Base-by-base conservation (phyloP, 1,140 invertebrate species). In the Lethocerus indicus region DNA sequence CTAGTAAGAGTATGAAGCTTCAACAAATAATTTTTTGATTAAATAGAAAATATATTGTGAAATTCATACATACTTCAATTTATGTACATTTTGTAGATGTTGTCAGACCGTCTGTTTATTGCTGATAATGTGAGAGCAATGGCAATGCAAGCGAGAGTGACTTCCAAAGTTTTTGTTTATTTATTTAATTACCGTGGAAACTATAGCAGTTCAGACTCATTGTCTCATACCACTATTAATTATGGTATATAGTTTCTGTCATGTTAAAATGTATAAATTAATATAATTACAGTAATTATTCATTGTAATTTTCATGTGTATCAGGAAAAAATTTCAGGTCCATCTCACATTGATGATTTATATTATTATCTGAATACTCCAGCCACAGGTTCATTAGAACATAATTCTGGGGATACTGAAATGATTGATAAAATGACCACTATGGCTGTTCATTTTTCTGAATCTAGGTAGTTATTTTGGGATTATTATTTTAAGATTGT, bases 331-430 rank as follows among this genome's bases (percentile, higher is more conserved):
- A 1, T 49, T 49, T 1, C 16, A 49, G 47, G 47, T 5, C 21
- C 29, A 1, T 49, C 47, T 16, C 47, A 49, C 25, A 41, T 49
- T 27, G 47, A 49, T 21, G 47, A 49, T 41, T n/a, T 25, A n/a
- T 49, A 40, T 21, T 49, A 49, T 23, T 12, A 41, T 3, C 18
- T 49, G 23, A 49, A 49, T n/a, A 16, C 26, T 13, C 7, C 47
- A 27, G 16, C 20, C 32, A 3, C 6, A 4, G 16, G 9, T 18
- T 16, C 20, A 20, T 16, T 49, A 18, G 47, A 49, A 35, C 27
- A 41, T 25, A 39, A 41, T 49, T 2, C 20, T 14, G 18, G 13
- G n/a, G 47, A 39, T 6, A 7, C 42, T 3, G 20, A 40, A 24
- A 49, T 49, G 47, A 49, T 49, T 14, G 35, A 49, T 18, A 20